Conservation (phyloP, 2,113 vertebrate species). For the Gasterosteus aculeatus region DNA sequence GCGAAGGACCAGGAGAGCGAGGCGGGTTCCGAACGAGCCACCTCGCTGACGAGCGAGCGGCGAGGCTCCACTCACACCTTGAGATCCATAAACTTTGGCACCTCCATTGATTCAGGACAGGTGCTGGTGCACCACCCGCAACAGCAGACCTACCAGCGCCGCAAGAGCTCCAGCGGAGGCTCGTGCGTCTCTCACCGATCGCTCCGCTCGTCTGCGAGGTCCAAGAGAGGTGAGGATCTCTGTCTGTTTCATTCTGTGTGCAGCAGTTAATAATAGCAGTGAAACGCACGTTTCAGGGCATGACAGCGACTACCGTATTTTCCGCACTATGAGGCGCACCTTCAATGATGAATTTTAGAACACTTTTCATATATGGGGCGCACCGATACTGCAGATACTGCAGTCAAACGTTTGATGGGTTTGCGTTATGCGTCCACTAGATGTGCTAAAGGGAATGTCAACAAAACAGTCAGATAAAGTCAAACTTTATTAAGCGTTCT, state of each 20-base stretch:
- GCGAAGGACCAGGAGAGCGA: slow-evolving; percentile 50
- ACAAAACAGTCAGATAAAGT: no score
- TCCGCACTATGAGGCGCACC: no score
- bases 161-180: slow-evolving; percentile 87
- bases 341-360: no score
- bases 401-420: no score
- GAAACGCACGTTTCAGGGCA: no score
- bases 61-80: slow-evolving; percentile 86
- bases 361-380: no score
- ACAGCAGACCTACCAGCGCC: slow-evolving; percentile 84
- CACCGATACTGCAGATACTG: no score
- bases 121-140: slow-evolving; percentile 87
- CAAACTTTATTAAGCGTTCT: no score
- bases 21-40: slow-evolving; percentile 53
- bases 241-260: neutral
- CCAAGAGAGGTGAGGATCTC: slow-evolving; percentile 88
- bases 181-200: slow-evolving; percentile 88
- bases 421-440: no score
- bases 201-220: slow-evolving; percentile 85
- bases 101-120: slow-evolving; percentile 87
- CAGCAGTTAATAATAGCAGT: no score
- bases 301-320: no score
- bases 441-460: no score
- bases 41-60: slow-evolving; percentile 72
- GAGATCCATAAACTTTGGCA: slow-evolving; percentile 88